Evolutionary conservation across 2,888 invertebrate species (phyloP), one percentile per base, ranked within the genome.

Genomic region (Epirrhoe tristata): DNA sequence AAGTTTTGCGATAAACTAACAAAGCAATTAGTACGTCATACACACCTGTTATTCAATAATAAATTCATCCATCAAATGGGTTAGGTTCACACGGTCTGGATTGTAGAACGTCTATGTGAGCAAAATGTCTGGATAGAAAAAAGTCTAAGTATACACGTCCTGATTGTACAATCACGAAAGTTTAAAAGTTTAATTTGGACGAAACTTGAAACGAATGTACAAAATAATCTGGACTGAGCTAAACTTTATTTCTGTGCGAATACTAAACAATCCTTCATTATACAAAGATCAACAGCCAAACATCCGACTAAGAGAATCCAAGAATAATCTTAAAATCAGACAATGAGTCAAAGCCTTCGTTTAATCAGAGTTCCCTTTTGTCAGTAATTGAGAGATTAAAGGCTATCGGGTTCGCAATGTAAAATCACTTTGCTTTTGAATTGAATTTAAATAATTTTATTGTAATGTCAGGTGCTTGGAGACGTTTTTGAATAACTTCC

Each of bases 281-380:
- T 34, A 46, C 39, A 36, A 16, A 55, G 61, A 61, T 64, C 64
- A 34, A 64, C 59, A 62, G 34, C 58, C 7, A 39, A 17, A 32
- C 24, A 39, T 31, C 59, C 57, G 59, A 60, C 55, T 16, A 51
- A 58, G 54, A 58, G 55, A 64, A 50, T 64, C 58, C 60, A 6
- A 43, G 54, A 51, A 62, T 58, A 77, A 80, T 81, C 79, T 77
- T 39, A 68, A 72, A 77, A 80, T 78, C 80, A 80, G 80, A 81
- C 80, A 77, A 67, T 73, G 51, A 64, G 43, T 55, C 60, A 65
- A 79, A 78, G 78, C 76, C 74, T 73, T 72, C 75, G 76, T 79
- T 81, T 80, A 81, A 81, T 82, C 79, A 81, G 76, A 72, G 71
- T 73, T 67, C 66, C 63, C 78, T 75, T 78, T 82, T 82, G 80